Evolutionary conservation across 2,888 invertebrate genomes (phyloP), one percentile per base, ranked within the genome.

Genomic region (Spatulosminthurus flaviceps): DNA sequence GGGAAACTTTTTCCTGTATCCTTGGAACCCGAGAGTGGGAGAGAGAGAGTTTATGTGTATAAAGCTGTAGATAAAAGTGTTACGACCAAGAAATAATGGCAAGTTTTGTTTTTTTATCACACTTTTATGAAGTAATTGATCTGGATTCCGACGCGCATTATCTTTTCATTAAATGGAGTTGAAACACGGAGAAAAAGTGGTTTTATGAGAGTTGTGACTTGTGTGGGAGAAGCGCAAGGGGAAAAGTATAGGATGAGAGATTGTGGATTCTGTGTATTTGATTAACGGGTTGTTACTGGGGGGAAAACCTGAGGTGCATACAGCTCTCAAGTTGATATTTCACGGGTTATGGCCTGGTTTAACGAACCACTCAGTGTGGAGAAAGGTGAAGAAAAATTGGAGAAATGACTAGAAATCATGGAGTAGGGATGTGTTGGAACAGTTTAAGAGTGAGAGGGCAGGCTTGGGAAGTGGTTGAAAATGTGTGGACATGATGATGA

Each of bases 401-500:
- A 51, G 51, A 51, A 51, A 51, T 51, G 51, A 51, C 51, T 51
- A 19, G 51, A 51, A 51, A 51, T 51, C 51, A 51, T 51, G 51
- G 51, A 51, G 51, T 2, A 51, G 51, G 51, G 16, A 51, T 51
- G 51, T 51, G 51, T 16, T 51, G 19, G 51, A 51, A 51, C 51
- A 51, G 19, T 51, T 51, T 51, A 11, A 19, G 16, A 51, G 51
- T 51, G 51, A 51, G 51, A 51, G 51, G 51, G 51, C 51, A 51
- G 51, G 51, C 51, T 51, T 51, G 51, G 51, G n/a, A 51, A 51
- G 51, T 51, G 51, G 19, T 51, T 51, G 51, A 19, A 51, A 51
- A 51, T 51, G 51, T 51, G 51, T 51, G 51, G 51, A 51, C 51
- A 51, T 51, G 51, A 51, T 51, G 51, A 51, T 51, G 51, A 51